These are phyloP conservation scores for Burhinus oedicnemus DNA, from an alignment of 2,113 vertebrate genomes.

Conservation along the genomic window DNA sequence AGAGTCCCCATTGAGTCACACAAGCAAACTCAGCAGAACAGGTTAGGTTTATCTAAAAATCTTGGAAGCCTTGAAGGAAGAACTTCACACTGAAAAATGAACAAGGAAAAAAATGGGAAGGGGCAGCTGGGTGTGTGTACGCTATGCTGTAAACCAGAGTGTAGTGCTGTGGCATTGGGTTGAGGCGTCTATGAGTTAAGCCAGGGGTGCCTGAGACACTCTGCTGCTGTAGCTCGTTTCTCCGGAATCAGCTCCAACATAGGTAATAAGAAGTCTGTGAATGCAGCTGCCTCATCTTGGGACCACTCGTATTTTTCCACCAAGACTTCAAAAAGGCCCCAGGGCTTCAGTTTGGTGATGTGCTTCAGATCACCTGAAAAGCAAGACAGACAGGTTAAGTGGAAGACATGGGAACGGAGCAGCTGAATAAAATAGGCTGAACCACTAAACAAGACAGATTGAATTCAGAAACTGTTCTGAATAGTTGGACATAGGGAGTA, in stretches of 20 bases:
- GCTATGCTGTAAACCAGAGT: constrained; percentile 70
- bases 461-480: not conserved
- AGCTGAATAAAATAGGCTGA: not conserved
- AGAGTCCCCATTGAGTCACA: constrained; percentile 67
- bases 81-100: constrained; percentile 71
- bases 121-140: constrained; percentile 34
- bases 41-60: constrained; percentile 66
- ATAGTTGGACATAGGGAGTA: not conserved
- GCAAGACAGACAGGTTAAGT: not conserved
- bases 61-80: constrained; percentile 73
- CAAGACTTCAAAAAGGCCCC: constrained; percentile 92
- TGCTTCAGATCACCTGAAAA: constrained; percentile 92
- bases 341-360: constrained; percentile 97
- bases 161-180: not conserved
- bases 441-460: not conserved
- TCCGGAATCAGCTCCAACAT: constrained; percentile 96
- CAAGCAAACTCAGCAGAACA: constrained; percentile 75
- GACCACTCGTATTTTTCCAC: constrained; percentile 96
- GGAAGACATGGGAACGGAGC: not conserved
- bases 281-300: constrained; percentile 89
- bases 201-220: constrained; percentile 95
- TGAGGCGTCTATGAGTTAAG: constrained; percentile 80
- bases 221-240: constrained; percentile 91
- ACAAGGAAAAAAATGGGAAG: not conserved
- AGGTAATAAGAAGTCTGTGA: constrained; percentile 93